phyloP scores from a whole-genome alignment of 2,113 vertebrate genomes.

The Clinocottus analis region DNA sequence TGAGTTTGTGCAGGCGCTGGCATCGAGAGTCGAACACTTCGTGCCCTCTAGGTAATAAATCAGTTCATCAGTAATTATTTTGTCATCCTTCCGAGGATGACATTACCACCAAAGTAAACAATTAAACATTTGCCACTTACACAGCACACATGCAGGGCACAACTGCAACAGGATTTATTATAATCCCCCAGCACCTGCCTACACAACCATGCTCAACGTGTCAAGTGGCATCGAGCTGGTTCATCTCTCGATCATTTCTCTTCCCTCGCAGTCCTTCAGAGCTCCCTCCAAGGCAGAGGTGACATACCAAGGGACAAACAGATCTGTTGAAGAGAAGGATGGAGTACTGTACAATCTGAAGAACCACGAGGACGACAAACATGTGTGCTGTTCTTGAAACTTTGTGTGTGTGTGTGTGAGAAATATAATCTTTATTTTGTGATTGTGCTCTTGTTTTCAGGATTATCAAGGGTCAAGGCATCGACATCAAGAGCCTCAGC shows the following conservation, averaged over 20 bases:
- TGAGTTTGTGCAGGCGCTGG: too few relatives aligned
- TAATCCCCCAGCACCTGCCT: slow-evolving; percentile 49
- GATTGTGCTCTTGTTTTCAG: slow-evolving; percentile 80
- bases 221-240: slow-evolving; percentile 65
- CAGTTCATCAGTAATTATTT: background rate
- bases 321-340: slow-evolving; percentile 64
- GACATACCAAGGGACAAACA: slow-evolving; percentile 45
- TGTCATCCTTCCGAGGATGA: background rate
- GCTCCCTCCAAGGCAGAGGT: slow-evolving; percentile 42
- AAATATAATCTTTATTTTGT: slow-evolving; percentile 44
- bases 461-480: slow-evolving; percentile 95
- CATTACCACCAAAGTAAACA: slow-evolving; percentile 41
- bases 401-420: slow-evolving; percentile 8
- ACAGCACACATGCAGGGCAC: slow-evolving; percentile 56
- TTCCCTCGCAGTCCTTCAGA: slow-evolving; percentile 62
- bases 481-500: slow-evolving; percentile 95
- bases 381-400: slow-evolving; percentile 42
- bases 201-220: slow-evolving; percentile 62
- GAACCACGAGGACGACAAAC: slow-evolving; percentile 57
- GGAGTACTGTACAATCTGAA: slow-evolving; percentile 51
- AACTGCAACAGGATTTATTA: slow-evolving; percentile 54
- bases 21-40: too few relatives aligned
- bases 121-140: slow-evolving; percentile 52
- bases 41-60: background rate
- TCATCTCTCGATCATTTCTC: slow-evolving; percentile 61